phyloP scores from a whole-genome alignment of 1,140 invertebrate genomes.

The Bilobella aurantiaca region DNA sequence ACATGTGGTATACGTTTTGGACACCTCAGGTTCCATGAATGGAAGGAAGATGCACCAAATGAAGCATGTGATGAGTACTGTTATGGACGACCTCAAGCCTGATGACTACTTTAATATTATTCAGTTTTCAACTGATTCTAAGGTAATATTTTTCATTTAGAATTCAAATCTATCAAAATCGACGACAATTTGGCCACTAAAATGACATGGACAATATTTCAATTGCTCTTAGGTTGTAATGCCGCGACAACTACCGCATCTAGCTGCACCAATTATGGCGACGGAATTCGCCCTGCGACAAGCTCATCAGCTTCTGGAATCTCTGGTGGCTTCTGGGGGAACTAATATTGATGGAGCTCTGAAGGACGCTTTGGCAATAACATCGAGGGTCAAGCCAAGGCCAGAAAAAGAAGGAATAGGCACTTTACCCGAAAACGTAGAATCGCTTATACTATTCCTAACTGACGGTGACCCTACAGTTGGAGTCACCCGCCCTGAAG shows the following conservation, averaged over 20 bases:
- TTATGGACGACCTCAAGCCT: slow-evolving; percentile 49
- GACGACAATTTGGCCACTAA: too few relatives aligned
- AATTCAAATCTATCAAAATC: too few relatives aligned
- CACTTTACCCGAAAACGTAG: slow-evolving; percentile 33
- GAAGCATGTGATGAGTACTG: slow-evolving; percentile 53
- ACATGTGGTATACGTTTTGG: slow-evolving; percentile 59
- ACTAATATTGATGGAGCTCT: slow-evolving; percentile 54
- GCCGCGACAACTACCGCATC: too few relatives aligned
- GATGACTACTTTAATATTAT: slow-evolving; percentile 57
- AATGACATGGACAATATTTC: too few relatives aligned
- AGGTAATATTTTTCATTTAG: slow-evolving; percentile 38
- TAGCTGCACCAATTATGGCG: slow-evolving; percentile 5
- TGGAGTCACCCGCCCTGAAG: slow-evolving; percentile 45
- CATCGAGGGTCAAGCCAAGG: background rate
- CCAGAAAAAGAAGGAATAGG: background rate
- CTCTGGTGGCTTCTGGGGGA: background rate
- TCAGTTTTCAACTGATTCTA: slow-evolving; percentile 46
- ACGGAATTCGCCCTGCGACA: background rate
- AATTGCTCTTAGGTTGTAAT: too few relatives aligned
- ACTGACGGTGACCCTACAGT: slow-evolving; percentile 61
- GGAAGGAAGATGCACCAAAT: slow-evolving; percentile 54
- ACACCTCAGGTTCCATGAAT: slow-evolving; percentile 56
- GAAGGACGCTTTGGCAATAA: slow-evolving; percentile 42
- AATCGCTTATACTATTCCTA: slow-evolving; percentile 59
- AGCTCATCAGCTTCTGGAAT: slow-evolving; percentile 4